Conservation (phyloP, 2,113 vertebrate species). For the Lamprologus lemairii region DNA sequence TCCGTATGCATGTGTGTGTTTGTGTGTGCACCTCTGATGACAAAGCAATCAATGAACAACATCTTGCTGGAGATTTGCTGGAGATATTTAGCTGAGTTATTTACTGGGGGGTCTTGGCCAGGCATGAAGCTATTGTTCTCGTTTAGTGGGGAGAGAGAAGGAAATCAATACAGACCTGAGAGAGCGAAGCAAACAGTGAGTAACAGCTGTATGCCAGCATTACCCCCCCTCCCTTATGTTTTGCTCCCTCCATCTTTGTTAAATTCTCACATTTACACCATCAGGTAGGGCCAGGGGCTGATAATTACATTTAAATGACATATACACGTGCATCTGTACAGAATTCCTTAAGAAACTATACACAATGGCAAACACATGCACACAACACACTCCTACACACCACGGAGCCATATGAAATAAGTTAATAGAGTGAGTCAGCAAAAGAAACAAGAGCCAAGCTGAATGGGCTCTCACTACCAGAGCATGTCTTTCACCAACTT, state of each 20-base stretch:
- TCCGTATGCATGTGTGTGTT: neutral
- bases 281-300: neutral
- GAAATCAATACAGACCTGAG: conserved; percentile 34
- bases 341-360: neutral
- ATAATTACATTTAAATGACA: neutral
- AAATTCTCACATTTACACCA: neutral
- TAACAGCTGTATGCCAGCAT: neutral
- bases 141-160: neutral
- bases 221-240: neutral
- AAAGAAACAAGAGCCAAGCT: neutral
- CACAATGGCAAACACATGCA: conserved; percentile 25
- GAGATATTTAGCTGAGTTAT: conserved; percentile 39
- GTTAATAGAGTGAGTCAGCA: conserved; percentile 56
- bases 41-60: conserved; percentile 50
- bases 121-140: conserved; percentile 37
- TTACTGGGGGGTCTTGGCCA: conserved; percentile 14
- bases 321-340: neutral
- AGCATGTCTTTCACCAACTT: neutral
- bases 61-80: conserved; percentile 32
- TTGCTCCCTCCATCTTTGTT: neutral
- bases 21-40: neutral
- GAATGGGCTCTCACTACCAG: neutral
- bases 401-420: conserved; percentile 25
- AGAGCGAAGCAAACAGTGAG: conserved; percentile 1
- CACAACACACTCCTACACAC: conserved; percentile 3